phyloP scores from a whole-genome alignment of 2,797 vertebrate genomes.

The Coregonus sp. region DNA sequence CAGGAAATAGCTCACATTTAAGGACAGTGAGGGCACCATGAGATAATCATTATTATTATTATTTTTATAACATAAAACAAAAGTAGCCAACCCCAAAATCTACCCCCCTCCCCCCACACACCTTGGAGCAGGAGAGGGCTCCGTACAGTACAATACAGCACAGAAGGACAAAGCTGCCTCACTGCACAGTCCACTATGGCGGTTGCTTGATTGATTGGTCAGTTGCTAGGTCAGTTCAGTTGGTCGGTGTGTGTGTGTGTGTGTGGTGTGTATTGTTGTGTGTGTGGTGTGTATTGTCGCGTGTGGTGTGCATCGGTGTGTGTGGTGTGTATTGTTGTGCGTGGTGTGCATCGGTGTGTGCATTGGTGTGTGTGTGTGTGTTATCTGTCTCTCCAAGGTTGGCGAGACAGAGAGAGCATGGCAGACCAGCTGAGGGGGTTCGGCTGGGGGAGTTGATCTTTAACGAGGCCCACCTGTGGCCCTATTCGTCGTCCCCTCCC shows the following conservation, averaged over 20 bases:
- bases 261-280: too few species aligned
- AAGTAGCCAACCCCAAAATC: slow-evolving; percentile 51
- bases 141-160: slow-evolving; percentile 21
- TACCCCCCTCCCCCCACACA: slow-evolving; percentile 3
- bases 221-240: neutral
- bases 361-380: slow-evolving; percentile 14
- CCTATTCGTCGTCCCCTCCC: slow-evolving; percentile 87
- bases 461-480: neutral
- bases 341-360: too few species aligned
- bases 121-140: slow-evolving; percentile 69
- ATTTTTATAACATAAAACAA: slow-evolving; percentile 59
- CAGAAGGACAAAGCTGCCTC: slow-evolving; percentile 65
- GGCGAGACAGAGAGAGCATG: slow-evolving; percentile 57
- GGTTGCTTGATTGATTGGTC: slow-evolving; percentile 58
- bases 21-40: slow-evolving; percentile 49
- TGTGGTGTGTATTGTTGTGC: too few species aligned
- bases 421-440: slow-evolving; percentile 66
- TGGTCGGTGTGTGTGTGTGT: neutral
- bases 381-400: slow-evolving; percentile 31
- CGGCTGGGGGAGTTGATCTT: slow-evolving; percentile 29
- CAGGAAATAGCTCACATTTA: slow-evolving; percentile 70
- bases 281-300: neutral
- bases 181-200: slow-evolving; percentile 59
- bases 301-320: neutral
- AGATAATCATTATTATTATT: slow-evolving; percentile 20